Evolutionary conservation across 2,113 vertebrate genomes (phyloP).

Genomic region (Tricholaema leucomelas): DNA sequence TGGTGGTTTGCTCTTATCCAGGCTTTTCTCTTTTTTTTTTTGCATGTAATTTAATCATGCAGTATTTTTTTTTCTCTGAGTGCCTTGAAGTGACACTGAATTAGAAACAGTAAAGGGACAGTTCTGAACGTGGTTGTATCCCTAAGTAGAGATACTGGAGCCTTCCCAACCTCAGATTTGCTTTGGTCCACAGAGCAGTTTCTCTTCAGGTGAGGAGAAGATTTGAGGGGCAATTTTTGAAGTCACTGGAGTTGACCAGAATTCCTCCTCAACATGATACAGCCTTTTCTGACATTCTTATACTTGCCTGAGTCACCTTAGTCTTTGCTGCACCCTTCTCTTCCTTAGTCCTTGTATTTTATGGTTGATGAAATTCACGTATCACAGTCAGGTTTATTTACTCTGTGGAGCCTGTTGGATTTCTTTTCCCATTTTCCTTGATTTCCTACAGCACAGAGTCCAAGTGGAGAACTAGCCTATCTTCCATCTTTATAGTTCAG

Average conservation of each 20-base stretch:
- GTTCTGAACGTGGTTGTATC: neutral
- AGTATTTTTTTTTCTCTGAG: neutral
- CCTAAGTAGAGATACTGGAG: neutral
- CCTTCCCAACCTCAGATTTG: neutral
- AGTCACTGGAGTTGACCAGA: neutral
- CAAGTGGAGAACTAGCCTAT: neutral
- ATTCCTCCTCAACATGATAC: neutral
- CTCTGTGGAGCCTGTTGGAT: neutral
- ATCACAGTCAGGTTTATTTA: conserved; percentile 10
- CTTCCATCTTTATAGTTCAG: neutral
- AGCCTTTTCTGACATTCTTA: neutral
- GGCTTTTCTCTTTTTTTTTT: neutral
- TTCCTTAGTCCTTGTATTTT: neutral
- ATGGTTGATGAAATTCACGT: neutral
- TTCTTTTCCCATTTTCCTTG: conserved; percentile 15
- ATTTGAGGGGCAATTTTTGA: neutral
- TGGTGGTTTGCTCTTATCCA: neutral
- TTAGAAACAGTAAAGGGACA: neutral
- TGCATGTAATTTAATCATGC: neutral
- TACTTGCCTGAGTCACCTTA: neutral
- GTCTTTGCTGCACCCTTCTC: neutral
- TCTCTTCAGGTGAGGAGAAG: neutral
- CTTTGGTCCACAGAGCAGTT: neutral
- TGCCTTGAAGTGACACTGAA: neutral
- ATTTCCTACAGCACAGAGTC: neutral